Percentiles rank a stretch among this genome's conserved stretches.
Evolutionary conservation across 64 coral and sea anemone species (phyloP).

Genomic region (Montipora foliosa): DNA sequence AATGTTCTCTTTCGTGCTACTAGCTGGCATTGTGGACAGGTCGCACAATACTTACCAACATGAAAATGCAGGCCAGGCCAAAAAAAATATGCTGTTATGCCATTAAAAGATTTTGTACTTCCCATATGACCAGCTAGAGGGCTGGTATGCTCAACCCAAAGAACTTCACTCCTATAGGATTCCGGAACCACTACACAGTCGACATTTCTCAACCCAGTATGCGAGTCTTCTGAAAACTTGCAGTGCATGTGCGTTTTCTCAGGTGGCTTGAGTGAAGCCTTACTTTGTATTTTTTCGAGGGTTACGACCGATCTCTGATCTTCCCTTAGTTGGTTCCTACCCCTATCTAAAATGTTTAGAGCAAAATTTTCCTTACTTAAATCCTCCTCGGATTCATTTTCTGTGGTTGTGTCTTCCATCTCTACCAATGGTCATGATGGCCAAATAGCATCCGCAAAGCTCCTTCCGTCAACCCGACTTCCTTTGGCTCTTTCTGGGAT

Average conservation of each 20-base stretch:
- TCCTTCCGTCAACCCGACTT: not conserved
- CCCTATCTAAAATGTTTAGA: not conserved
- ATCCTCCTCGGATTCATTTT: not conserved
- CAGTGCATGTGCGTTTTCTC: not conserved
- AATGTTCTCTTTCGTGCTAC: not conserved
- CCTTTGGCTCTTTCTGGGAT: not conserved
- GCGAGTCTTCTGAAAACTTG: not conserved
- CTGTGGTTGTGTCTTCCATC: not conserved
- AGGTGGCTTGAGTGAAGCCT: not conserved
- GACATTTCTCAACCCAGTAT: not conserved
- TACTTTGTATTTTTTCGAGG: not conserved
- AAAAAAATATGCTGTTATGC: not conserved
- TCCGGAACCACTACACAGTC: not conserved
- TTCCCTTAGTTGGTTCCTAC: not conserved
- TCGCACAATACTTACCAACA: not conserved
- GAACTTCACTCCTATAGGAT: not conserved
- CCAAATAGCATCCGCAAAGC: not conserved
- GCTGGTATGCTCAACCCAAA: not conserved
- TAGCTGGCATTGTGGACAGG: not conserved
- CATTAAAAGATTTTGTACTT: not conserved
- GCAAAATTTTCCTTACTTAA: not conserved
- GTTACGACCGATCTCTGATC: not conserved
- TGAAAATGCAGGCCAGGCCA: not conserved
- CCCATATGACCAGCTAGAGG: not conserved
- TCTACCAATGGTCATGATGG: not conserved